Evolutionary conservation across 2,888 invertebrate species (phyloP).

Genomic region (Andrena praecox): DNA sequence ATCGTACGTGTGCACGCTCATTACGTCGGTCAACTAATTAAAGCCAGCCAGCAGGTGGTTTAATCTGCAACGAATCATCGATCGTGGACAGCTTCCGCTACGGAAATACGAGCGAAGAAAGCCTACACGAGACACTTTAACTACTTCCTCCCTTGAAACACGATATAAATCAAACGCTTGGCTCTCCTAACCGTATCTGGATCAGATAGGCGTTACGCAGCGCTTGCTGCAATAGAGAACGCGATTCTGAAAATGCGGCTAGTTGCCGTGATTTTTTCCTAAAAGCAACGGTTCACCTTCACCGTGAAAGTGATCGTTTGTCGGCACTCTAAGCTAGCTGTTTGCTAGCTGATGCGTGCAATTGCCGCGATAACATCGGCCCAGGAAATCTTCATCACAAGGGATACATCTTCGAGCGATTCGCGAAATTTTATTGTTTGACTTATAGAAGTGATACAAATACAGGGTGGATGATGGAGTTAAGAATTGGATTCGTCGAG

Average conservation of each 20-base stretch:
- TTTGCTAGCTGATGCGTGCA: background rate
- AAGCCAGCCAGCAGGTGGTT: conserved; percentile 24
- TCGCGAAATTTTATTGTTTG: background rate
- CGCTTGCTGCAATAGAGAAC: conserved; percentile 18
- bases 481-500: background rate
- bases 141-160: conserved; percentile 64
- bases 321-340: background rate
- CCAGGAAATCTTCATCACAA: conserved; percentile 17
- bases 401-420: conserved; percentile 21
- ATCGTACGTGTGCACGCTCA: background rate
- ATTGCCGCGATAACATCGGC: conserved; percentile 11
- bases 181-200: conserved; percentile 35
- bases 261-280: conserved; percentile 26
- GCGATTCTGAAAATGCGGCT: conserved; percentile 48
- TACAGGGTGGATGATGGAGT: background rate
- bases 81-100: conserved; percentile 58
- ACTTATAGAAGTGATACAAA: background rate
- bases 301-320: conserved; percentile 62
- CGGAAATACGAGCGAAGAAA: conserved; percentile 65
- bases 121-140: conserved; percentile 52
- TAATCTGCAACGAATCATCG: conserved; percentile 57
- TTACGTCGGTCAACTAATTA: conserved; percentile 51
- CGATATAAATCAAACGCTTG: conserved; percentile 42
- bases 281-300: conserved; percentile 60
- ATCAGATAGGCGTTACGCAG: conserved; percentile 42